Conservation (phyloP, 2,888 invertebrate species). For the Pristionchus japonicus region DNA sequence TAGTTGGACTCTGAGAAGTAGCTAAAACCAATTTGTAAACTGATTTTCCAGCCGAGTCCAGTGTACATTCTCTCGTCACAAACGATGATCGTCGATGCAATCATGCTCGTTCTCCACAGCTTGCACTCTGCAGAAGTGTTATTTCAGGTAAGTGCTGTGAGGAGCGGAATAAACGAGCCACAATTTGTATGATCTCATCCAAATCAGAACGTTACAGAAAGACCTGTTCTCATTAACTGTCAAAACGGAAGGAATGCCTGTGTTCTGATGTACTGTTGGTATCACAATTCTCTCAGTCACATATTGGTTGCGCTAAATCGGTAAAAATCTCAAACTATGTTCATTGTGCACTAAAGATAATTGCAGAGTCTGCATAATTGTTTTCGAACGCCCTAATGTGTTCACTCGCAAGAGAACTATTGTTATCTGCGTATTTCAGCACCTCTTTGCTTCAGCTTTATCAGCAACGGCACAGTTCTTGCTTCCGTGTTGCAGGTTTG, state of each 20-base stretch:
- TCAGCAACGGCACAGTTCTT: not conserved
- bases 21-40: no score
- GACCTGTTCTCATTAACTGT: not conserved
- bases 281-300: not conserved
- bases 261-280: not conserved
- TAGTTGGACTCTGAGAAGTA: no score
- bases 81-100: not conserved
- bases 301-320: not conserved
- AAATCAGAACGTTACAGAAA: no score
- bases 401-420: constrained; percentile 25
- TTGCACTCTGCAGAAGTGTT: not conserved
- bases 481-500: not conserved
- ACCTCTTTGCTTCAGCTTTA: not conserved
- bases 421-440: not conserved
- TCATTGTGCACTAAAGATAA: no score
- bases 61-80: not conserved
- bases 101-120: not conserved
- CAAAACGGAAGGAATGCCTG: not conserved
- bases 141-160: not conserved
- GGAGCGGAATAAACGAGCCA: no score
- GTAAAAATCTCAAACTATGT: not conserved
- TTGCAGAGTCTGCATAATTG: not conserved
- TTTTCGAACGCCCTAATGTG: not conserved
- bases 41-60: not conserved
- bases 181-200: no score